Base-by-base conservation (phyloP, 2,888 invertebrate species). In the Mantis religiosa region DNA sequence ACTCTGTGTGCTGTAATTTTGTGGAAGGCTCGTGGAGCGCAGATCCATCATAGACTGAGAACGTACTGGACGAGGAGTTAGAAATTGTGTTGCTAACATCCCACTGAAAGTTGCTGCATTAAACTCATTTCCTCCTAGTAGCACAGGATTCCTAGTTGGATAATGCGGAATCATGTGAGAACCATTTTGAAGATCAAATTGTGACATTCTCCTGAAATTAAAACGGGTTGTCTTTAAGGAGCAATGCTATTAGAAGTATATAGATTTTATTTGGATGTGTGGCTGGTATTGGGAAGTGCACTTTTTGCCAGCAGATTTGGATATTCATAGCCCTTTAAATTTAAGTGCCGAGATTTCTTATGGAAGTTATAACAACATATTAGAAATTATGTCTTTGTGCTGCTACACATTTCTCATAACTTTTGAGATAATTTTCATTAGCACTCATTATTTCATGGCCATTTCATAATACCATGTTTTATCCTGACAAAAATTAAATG, bases 31-130 rank as follows among this genome's bases (percentile, higher is more conserved):
- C 6, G 92, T 90, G 54, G 91, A 91, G 47, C 93, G 91, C 7
- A 93, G 91, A 89, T 93, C 93, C 92, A 93, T 92, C 89, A 93
- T 91, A 0, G 93, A 93, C 90, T 93, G 93, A 0, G 93, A 91
- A 90, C 93, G 93, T 90, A n/a, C 34, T n/a, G 82, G 34, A n/a
- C 34, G 28, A 20, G 93, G 93, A 34, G 86, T 86, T 20, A 87
- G 41, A 15, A 87, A n/a, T 20, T 82, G 82, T n/a, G 83, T 81
- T 81, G 81, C 84, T 47, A 88, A 82, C 41, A 82, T 82, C 9
- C 71, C 85, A 88, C 88, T 85, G 20, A 89, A 89, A 30, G 88
- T 89, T 30, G 88, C 89, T 30, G 89, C 88, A 34, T 86, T 89
- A 87, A 89, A 89, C 86, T 89, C 89, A 82, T 88, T 89, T 71